Conservation (phyloP, 37 sponge, comb jelly and placozoan species). For the Hormiphora californensis region DNA sequence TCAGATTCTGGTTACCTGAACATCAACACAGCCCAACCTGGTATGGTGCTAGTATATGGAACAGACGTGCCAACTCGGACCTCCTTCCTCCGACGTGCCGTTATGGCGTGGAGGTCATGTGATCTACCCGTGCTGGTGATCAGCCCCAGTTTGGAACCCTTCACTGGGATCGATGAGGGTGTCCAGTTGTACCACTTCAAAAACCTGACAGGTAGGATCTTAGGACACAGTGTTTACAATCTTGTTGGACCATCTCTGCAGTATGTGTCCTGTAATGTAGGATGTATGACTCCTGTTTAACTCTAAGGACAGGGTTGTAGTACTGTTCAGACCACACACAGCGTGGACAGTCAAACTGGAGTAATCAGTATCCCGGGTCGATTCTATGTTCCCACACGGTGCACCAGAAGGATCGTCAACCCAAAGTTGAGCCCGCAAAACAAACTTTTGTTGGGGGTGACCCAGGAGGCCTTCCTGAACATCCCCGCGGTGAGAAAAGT, state of each 20-base stretch:
- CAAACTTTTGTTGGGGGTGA: no score
- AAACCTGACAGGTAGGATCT: conserved; percentile 4
- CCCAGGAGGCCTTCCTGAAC: no score
- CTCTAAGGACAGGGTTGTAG: no score
- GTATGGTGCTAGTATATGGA: background rate
- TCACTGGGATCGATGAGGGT: background rate
- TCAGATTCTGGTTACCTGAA: conserved; percentile 4
- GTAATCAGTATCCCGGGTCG: no score
- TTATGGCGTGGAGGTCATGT: background rate
- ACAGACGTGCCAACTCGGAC: background rate
- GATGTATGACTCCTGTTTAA: no score
- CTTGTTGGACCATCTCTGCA: background rate
- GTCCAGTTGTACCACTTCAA: conserved; percentile 50
- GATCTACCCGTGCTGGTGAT: conserved; percentile 28
- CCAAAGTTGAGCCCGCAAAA: no score
- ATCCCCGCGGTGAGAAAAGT: no score
- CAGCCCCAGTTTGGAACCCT: background rate
- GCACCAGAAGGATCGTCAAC: no score
- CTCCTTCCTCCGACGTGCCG: conserved; percentile 5
- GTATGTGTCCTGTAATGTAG: no score
- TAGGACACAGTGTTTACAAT: background rate
- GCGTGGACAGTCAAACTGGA: no score
- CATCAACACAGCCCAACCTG: conserved; percentile 7
- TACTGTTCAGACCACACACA: no score
- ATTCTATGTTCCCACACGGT: no score